Evolutionary conservation across 2,888 invertebrate species (phyloP).

Genomic region (Philaethria dido): DNA sequence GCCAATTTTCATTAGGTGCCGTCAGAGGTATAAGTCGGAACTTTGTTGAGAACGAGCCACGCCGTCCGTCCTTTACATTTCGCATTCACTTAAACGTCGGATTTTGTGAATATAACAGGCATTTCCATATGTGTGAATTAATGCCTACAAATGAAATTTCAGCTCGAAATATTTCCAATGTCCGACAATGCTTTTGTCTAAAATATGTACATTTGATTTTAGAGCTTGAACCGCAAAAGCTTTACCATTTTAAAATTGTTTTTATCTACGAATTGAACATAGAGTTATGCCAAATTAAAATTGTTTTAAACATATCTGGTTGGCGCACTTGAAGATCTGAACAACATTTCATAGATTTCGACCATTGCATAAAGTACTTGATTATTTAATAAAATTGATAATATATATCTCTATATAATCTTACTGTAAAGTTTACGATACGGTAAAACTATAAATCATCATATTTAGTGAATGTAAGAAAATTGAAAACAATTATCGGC

Average conservation of each 20-base stretch:
- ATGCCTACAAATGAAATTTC: slow-evolving; percentile 53
- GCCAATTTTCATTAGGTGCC: slow-evolving; percentile 78
- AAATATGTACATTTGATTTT: slow-evolving; percentile 24
- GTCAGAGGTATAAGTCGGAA: slow-evolving; percentile 65
- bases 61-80: slow-evolving; percentile 65
- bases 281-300: background rate
- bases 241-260: background rate
- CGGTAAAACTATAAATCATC: no score
- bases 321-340: no score
- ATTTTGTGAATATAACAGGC: slow-evolving; percentile 58
- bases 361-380: no score
- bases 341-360: no score
- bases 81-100: slow-evolving; percentile 61
- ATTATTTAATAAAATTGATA: no score
- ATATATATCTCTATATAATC: no score
- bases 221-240: background rate
- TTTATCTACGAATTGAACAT: background rate
- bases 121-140: slow-evolving; percentile 51
- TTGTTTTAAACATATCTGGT: background rate
- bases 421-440: no score
- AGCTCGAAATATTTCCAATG: slow-evolving; percentile 47
- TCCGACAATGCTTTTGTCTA: slow-evolving; percentile 34
- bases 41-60: slow-evolving; percentile 58
- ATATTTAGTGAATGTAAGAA: no score
- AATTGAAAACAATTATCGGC: no score